Evolutionary conservation across 2,113 vertebrate genomes (phyloP).

Genomic region (Poeciliopsis prolifica): DNA sequence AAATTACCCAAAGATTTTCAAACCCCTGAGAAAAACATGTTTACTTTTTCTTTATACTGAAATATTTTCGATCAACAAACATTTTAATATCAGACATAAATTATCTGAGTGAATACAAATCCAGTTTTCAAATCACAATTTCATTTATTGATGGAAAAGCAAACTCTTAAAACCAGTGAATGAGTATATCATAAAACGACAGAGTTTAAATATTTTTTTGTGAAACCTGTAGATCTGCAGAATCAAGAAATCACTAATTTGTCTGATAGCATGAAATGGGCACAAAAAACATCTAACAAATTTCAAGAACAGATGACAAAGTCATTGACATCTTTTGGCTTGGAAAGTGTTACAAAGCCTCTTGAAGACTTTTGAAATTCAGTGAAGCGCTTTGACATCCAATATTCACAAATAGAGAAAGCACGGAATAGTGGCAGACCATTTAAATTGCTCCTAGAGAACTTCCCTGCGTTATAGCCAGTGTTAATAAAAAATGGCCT

Average conservation of each 20-base stretch:
- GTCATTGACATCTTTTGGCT: neutral
- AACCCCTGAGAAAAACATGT: neutral
- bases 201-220: neutral
- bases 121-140: too few relatives aligned
- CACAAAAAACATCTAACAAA: too few relatives aligned
- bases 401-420: too few relatives aligned
- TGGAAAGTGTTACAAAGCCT: neutral
- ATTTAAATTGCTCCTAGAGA: neutral
- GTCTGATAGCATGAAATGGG: too few relatives aligned
- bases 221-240: neutral
- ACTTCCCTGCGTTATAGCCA: neutral
- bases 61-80: neutral
- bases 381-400: too few relatives aligned
- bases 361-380: neutral
- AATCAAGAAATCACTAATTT: neutral
- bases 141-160: too few relatives aligned
- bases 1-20: neutral
- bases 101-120: too few relatives aligned
- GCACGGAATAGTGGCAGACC: neutral
- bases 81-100: neutral
- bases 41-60: too few relatives aligned
- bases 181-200: neutral
- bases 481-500: neutral
- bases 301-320: too few relatives aligned
- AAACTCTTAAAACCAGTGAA: too few relatives aligned